Evolutionary conservation across 1,140 invertebrate species (phyloP), one percentile per base, ranked within the genome.

Genomic region (Physella acuta): DNA sequence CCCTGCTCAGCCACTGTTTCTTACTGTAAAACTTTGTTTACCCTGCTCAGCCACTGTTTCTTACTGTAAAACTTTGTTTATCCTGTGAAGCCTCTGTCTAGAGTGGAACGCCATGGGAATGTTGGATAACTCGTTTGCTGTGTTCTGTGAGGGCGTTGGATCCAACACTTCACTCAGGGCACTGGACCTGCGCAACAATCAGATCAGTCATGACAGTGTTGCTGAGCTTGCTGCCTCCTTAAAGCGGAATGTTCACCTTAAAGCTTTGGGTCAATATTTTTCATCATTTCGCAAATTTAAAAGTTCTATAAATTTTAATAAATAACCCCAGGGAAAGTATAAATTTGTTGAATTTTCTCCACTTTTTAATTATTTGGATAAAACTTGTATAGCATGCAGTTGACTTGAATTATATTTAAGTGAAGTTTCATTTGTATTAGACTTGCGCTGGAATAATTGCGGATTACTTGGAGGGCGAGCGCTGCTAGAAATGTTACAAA

Each of bases 91-190:
- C 60, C 51, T 85, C 33, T 83, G 82, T 65, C 68, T 85, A 30
- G 84, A 85, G 71, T 85, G 84, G 84, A 85, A 85, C 79, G 76
- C 78, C n/a, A 33, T 83, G 26, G 84, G 84, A 0, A 81, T 84
- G 78, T 69, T 84, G 34, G 82, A 83, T n/a, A 78, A 75, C 39
- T 76, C 82, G 1, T 85, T 85, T 78, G 72, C 78, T 30, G 69
- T 79, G 62, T 85, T 85, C 69, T 83, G 82, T 79, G 84, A 85
- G 60, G 83, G 82, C 11, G 51, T 85, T 1, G 78, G 75, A 17
- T 77, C 74, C 20, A 85, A 83, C 71, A 71, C 73, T 17, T 62
- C 68, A 8, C 73, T 85, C 5, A 76, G 76, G 52, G 78, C 77
- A n/a, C 65, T 85, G 20, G 84, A 85, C 61, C 73, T 85, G n/a